Evolutionary conservation across 2,113 vertebrate species (phyloP), one percentile per base, ranked within the genome.

Genomic region (Tychaedon coryphoeus): DNA sequence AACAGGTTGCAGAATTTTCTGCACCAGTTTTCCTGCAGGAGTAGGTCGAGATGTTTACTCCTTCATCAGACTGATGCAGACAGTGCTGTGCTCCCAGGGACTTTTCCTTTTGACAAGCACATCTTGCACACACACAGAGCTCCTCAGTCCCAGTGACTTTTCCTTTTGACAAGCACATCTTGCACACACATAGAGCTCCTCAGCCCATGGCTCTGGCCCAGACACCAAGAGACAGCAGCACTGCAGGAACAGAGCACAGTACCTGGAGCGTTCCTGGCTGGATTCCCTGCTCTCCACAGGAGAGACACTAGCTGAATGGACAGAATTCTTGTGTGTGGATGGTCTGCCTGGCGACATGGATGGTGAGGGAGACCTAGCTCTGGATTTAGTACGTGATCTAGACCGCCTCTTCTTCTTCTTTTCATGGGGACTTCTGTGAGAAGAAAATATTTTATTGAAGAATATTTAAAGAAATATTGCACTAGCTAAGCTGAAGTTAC

Each of bases 211-310:
- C 24, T 33, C 12, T 17, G 22, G 23, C 14, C 64, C 57, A 81
- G 50, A 38, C n/a, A 73, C 47, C 60, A 45, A 47, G 18, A 45
- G 61, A 28, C 28, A 61, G 4, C 36, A 65, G 40, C 36, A 19
- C 26, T 56, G 42, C 56, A 62, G 26, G 2, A 40, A 14, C 15
- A 17, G 29, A 40, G 12, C 4, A 1, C 4, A 1, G 85, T 98
- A 99, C 99, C 99, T 99, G 97, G 98, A 99, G 91, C 97, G 98
- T 78, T 98, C 97, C 94, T 98, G 98, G 97, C 99, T 99, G 97
- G 99, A 99, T 91, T 98, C 97, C 88, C 99, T 98, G 92, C 99
- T 99, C 92, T 98, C 98, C 93, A 98, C 98, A 23, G 98, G 98
- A 96, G 99, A 99, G 97, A 98, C 97, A 96, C 98, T 99, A 85